These are phyloP conservation scores for Nothocercus nigrocapillus DNA, from an alignment of 2,113 vertebrate genomes.

Conservation along the genomic window DNA sequence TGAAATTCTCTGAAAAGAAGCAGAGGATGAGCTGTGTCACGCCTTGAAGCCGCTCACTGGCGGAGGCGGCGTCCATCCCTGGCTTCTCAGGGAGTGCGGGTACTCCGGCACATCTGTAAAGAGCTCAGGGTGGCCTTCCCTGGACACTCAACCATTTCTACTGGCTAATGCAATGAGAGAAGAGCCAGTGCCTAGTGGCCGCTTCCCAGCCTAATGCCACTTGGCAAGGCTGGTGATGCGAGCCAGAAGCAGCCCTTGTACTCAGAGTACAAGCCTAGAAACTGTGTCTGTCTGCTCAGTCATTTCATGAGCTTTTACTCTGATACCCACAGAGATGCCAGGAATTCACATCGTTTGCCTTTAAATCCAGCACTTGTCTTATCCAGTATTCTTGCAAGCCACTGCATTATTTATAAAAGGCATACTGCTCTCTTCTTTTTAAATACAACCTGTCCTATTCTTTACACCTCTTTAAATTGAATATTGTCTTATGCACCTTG, in stretches of 20 bases:
- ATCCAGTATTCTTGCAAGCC: background rate
- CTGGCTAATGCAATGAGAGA: accelerated
- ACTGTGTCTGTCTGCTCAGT: background rate
- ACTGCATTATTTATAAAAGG: slow-evolving; percentile 58
- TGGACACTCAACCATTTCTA: background rate
- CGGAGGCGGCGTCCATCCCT: background rate
- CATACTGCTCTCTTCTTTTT: slow-evolving; percentile 27
- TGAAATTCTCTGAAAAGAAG: background rate
- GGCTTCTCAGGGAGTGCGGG: accelerated
- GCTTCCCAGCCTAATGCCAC: background rate
- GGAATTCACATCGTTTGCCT: slow-evolving; percentile 18
- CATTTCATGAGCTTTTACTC: background rate
- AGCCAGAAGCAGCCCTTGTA: background rate
- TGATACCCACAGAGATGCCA: background rate
- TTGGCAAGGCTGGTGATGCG: background rate
- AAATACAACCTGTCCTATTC: slow-evolving; percentile 31
- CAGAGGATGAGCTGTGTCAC: background rate
- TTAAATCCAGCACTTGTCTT: slow-evolving; percentile 5
- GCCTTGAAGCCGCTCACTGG: background rate
- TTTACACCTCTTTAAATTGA: slow-evolving; percentile 46
- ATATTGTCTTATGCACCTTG: slow-evolving; percentile 38
- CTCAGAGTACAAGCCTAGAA: background rate
- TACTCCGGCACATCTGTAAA: background rate
- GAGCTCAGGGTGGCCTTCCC: accelerated
- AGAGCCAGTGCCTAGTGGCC: background rate